phyloP scores from a whole-genome alignment of 2,888 invertebrate genomes.

The Acrobasis repandana region DNA sequence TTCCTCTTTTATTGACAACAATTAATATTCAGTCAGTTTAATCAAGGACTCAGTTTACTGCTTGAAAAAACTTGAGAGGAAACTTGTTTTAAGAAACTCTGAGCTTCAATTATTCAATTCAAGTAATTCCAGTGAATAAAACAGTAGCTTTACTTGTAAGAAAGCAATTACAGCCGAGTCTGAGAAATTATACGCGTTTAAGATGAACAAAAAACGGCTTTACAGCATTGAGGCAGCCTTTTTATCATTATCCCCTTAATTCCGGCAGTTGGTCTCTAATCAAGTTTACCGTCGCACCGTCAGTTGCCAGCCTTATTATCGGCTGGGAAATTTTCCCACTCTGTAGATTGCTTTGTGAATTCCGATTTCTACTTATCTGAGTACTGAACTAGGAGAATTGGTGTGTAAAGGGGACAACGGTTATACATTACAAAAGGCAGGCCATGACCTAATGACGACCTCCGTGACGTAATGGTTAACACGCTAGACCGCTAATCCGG shows the following conservation, averaged over 20 bases:
- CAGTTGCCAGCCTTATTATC: conserved; percentile 44
- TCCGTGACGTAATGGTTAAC: too few species aligned
- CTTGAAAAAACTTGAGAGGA: not conserved
- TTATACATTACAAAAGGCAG: too few species aligned
- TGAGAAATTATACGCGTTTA: conserved; percentile 32
- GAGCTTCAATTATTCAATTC: conserved; percentile 1
- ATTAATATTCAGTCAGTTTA: too few species aligned
- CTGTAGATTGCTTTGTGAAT: conserved; percentile 1
- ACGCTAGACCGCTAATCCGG: too few species aligned
- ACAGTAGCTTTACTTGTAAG: not conserved
- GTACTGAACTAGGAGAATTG: not conserved
- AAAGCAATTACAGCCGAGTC: conserved; percentile 25
- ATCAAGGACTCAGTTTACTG: not conserved
- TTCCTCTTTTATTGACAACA: too few species aligned
- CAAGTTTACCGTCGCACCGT: conserved; percentile 49
- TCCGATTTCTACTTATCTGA: not conserved
- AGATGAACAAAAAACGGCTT: conserved; percentile 40
- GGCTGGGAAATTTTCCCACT: conserved; percentile 16
- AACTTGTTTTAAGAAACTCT: conserved; percentile 17
- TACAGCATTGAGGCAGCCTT: conserved; percentile 39
- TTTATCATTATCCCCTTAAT: conserved; percentile 39
- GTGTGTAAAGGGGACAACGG: not conserved
- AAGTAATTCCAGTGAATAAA: not conserved
- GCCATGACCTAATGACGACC: too few species aligned
- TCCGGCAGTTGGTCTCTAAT: conserved; percentile 45